These are phyloP conservation scores for Apostichopus japonicus DNA, from an alignment of 35 echinoderm and acorn worm species.

Conservation along the genomic window DNA sequence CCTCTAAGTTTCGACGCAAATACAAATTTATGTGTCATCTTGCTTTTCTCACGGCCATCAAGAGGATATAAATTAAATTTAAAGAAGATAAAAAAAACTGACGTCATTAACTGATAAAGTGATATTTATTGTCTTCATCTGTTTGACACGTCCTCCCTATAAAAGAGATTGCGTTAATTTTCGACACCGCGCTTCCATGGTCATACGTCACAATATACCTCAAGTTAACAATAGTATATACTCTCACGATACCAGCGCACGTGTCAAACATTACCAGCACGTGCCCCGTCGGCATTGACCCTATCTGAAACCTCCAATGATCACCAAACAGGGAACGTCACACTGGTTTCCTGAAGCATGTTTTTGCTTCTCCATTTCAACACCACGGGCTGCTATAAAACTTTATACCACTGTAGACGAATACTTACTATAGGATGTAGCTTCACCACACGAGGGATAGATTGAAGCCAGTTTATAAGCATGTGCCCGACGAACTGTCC, in stretches of 20 bases:
- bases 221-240: not conserved
- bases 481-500: not conserved
- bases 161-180: not conserved
- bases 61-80: not conserved
- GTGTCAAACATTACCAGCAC: not conserved
- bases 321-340: not conserved
- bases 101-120: conserved; percentile 20
- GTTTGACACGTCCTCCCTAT: not conserved
- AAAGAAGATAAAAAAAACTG: not conserved
- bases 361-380: too few relatives aligned
- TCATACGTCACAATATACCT: not conserved
- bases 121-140: not conserved
- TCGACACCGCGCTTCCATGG: not conserved
- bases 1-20: not conserved
- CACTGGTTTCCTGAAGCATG: not conserved
- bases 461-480: not conserved
- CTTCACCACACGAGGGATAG: not conserved
- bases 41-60: not conserved
- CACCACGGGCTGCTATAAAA: conserved; percentile 4
- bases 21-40: not conserved
- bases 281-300: not conserved
- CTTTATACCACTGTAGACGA: conserved; percentile 9
- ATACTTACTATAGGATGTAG: not conserved
- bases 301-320: not conserved
- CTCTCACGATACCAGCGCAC: not conserved